A percentile compares a stretch with the other conserved stretches of the same genome.
phyloP scores from a whole-genome alignment of 2,113 vertebrate species.

The Sapajus apella region DNA sequence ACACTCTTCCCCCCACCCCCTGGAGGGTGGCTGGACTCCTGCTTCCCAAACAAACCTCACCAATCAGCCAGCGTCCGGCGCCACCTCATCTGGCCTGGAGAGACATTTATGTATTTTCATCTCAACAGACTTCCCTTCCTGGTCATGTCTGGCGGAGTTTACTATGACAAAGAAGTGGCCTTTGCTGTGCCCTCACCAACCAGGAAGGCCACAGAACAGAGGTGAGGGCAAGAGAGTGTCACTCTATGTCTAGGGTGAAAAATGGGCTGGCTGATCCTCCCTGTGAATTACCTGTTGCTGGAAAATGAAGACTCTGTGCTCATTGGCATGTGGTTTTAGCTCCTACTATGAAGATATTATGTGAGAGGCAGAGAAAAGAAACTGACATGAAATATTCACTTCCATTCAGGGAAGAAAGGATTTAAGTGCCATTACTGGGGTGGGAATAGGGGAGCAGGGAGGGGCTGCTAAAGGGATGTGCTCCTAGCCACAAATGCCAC shows the following conservation, averaged over 20 bases:
- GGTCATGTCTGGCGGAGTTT: background rate
- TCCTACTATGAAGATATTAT: rapidly evolving
- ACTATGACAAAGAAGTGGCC: background rate
- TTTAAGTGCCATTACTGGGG: background rate
- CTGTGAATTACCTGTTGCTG: background rate
- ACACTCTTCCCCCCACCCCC: background rate
- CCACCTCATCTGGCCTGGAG: slow-evolving; percentile 22
- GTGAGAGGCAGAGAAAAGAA: background rate
- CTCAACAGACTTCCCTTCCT: slow-evolving; percentile 26
- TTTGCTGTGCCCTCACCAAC: background rate
- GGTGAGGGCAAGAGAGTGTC: background rate
- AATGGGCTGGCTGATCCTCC: background rate
- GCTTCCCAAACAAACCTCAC: background rate
- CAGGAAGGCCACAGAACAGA: background rate
- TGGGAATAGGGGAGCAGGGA: background rate
- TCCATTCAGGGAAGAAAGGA: background rate
- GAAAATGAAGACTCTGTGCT: background rate
- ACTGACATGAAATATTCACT: background rate
- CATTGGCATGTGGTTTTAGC: rapidly evolving
- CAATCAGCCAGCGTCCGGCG: background rate
- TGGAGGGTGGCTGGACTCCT: background rate
- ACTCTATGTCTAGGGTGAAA: background rate
- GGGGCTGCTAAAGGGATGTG: background rate
- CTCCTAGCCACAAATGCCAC: background rate
- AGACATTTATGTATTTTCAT: slow-evolving; percentile 32